These are phyloP conservation scores for Drosophila pseudotakahashii DNA, from an alignment of 2,888 invertebrate genomes.

Conservation along the genomic window DNA sequence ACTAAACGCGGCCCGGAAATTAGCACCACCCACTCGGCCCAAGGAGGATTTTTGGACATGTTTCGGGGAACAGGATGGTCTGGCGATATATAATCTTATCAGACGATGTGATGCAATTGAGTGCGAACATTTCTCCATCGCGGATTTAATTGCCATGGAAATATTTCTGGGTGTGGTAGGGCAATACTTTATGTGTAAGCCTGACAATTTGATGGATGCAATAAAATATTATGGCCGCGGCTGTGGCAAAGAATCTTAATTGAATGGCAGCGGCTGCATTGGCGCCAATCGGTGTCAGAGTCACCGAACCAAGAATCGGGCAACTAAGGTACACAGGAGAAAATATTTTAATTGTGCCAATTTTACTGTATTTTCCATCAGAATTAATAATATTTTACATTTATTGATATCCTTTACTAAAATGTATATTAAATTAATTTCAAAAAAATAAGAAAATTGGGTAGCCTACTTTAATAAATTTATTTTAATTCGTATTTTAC, in stretches of 20 bases:
- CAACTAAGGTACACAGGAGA: constrained; percentile 2
- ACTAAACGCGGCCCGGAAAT: constrained; percentile 49
- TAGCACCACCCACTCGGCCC: constrained; percentile 37
- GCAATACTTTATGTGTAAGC: constrained; percentile 30
- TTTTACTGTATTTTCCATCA: too few relatives aligned
- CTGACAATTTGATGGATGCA: constrained; percentile 45
- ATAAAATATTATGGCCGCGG: constrained; percentile 46
- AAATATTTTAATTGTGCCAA: too few relatives aligned
- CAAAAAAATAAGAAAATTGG: too few relatives aligned
- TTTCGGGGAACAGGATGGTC: background rate
- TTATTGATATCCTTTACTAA: too few relatives aligned
- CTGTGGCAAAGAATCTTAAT: constrained; percentile 54
- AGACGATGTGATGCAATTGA: constrained; percentile 32
- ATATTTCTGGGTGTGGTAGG: constrained; percentile 50
- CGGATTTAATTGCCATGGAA: constrained; percentile 35
- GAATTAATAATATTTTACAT: too few relatives aligned
- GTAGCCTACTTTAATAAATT: too few relatives aligned
- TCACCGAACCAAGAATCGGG: constrained; percentile 13
- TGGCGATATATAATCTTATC: constrained; percentile 5
- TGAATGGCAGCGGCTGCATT: constrained; percentile 44
- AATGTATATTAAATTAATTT: too few relatives aligned
- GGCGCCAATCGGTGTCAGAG: constrained; percentile 46
- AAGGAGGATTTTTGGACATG: constrained; percentile 15
- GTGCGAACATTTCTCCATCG: constrained; percentile 12
- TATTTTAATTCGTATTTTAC: too few relatives aligned